These are phyloP conservation scores for Drosophila paramelanica DNA, from an alignment of 2,888 invertebrate genomes.

Conservation along the genomic window DNA sequence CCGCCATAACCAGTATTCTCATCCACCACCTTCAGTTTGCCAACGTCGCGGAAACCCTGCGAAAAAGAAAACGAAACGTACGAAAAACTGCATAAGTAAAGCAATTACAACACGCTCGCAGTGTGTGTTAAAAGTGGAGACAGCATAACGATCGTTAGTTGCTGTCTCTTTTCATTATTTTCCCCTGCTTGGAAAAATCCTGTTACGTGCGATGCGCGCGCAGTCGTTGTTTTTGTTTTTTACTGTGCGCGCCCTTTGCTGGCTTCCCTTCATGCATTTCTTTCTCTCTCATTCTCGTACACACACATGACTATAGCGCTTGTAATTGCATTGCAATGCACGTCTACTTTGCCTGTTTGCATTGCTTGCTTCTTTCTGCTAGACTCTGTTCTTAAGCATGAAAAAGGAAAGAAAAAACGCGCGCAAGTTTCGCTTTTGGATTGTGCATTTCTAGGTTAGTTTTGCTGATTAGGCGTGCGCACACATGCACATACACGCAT, in stretches of 20 bases:
- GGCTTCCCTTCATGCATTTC: conserved; percentile 49
- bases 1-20: conserved; percentile 51
- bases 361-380: conserved; percentile 32
- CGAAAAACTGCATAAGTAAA: conserved; percentile 18
- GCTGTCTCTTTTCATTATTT: conserved; percentile 22
- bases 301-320: neutral
- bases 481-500: conserved; percentile 1
- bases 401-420: conserved; percentile 40
- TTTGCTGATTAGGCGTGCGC: conserved; percentile 49
- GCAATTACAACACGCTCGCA: conserved; percentile 12
- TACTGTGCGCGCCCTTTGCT: conserved; percentile 60
- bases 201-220: conserved; percentile 45
- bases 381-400: conserved; percentile 11
- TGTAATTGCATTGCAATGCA: conserved; percentile 50
- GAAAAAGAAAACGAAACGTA: conserved; percentile 13
- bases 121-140: conserved; percentile 19
- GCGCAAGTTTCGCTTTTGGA: conserved; percentile 38
- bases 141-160: conserved; percentile 27
- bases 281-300: conserved; percentile 15
- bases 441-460: conserved; percentile 57
- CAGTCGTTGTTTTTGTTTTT: conserved; percentile 44
- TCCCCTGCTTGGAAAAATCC: conserved; percentile 48
- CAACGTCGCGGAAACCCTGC: conserved; percentile 78
- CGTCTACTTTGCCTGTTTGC: conserved; percentile 29
- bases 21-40: conserved; percentile 58